These are phyloP conservation scores for Porites cylindrica DNA, from an alignment of 92 coral and sea anemone species.

Conservation along the genomic window DNA sequence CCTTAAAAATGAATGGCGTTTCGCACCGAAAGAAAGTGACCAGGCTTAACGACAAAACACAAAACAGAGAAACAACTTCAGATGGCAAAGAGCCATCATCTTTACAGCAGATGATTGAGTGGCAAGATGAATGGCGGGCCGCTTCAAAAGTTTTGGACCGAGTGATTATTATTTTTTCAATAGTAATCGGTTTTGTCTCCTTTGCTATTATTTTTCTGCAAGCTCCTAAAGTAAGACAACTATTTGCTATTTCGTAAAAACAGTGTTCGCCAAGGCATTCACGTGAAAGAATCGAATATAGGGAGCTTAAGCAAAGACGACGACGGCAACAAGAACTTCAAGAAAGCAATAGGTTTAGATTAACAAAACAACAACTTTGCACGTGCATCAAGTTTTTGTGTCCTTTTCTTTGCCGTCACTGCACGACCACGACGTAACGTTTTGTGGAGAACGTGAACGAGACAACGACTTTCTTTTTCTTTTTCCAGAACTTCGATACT, in stretches of 20 bases:
- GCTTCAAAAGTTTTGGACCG: slow-evolving; percentile 87
- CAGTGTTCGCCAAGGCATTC: not conserved
- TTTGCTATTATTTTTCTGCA: slow-evolving; percentile 75
- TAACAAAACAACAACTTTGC: too few relatives aligned
- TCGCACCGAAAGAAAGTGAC: not conserved
- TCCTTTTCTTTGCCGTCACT: too few relatives aligned
- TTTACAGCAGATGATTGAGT: slow-evolving; percentile 30
- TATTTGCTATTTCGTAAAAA: slow-evolving; percentile 23
- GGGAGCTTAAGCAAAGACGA: not conserved
- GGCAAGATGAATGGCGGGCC: slow-evolving; percentile 83
- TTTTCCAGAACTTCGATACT: too few relatives aligned
- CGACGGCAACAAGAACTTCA: too few relatives aligned
- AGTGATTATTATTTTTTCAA: slow-evolving; percentile 50
- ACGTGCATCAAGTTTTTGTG: too few relatives aligned
- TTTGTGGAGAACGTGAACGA: too few relatives aligned
- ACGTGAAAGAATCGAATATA: not conserved
- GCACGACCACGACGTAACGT: too few relatives aligned
- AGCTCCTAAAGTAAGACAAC: slow-evolving; percentile 73
- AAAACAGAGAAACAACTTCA: not conserved
- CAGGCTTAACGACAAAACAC: not conserved
- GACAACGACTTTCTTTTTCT: too few relatives aligned
- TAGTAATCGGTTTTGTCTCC: slow-evolving; percentile 60
- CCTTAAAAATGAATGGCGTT: slow-evolving; percentile 17
- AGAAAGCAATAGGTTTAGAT: too few relatives aligned
- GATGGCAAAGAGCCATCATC: slow-evolving; percentile 35